These are phyloP conservation scores for Celastrina argiolus DNA, from an alignment of 2,888 invertebrate genomes.

Conservation along the genomic window DNA sequence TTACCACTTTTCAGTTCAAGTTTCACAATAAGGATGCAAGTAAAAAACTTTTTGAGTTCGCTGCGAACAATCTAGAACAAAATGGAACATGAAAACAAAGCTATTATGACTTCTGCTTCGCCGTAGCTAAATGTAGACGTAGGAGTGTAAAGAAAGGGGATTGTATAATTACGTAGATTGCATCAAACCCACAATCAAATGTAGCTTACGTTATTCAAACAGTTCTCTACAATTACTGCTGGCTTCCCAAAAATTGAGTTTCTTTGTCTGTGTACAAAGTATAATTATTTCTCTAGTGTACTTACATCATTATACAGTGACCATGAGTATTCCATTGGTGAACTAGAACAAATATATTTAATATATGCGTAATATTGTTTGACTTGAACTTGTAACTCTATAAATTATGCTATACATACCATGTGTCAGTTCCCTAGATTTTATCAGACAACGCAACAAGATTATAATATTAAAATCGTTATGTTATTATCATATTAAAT, in stretches of 20 bases:
- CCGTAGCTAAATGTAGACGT: not conserved
- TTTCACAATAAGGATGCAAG: too few relatives aligned
- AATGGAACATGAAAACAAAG: not conserved
- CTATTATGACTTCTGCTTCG: not conserved
- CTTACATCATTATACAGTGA: not conserved
- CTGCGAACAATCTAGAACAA: not conserved
- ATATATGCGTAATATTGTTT: not conserved
- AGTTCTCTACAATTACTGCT: not conserved
- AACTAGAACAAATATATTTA: not conserved
- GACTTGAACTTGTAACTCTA: not conserved
- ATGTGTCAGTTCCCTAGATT: not conserved
- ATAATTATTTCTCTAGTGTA: constrained; percentile 6
- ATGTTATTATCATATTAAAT: not conserved
- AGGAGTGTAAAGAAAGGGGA: not conserved
- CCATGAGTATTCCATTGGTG: not conserved
- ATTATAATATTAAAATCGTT: not conserved
- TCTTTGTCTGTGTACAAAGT: constrained; percentile 8
- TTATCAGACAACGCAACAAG: not conserved
- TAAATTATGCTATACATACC: not conserved
- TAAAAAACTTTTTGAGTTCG: not conserved
- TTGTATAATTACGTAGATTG: constrained; percentile 13
- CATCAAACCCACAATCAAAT: constrained; percentile 13
- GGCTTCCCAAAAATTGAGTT: constrained; percentile 13
- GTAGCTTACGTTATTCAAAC: constrained; percentile 15
- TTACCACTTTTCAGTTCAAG: too few relatives aligned